Evolutionary conservation across 2,113 vertebrate genomes (phyloP), one percentile per base, ranked within the genome.

Genomic region (Chunga burmeisteri): DNA sequence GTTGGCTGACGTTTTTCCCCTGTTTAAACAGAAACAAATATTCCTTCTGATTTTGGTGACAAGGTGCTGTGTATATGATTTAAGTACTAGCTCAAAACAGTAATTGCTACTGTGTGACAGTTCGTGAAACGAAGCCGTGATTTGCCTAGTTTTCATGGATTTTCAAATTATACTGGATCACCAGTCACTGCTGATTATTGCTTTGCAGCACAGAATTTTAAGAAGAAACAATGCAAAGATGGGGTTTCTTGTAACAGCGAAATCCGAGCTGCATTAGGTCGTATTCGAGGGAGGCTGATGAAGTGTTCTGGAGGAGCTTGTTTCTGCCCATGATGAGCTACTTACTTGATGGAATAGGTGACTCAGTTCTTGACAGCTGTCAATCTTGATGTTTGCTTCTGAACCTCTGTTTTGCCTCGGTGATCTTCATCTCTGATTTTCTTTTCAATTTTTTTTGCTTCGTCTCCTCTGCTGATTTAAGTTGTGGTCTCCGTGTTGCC

Each of bases 361-460:
- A 80, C 47, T 93, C 46, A 8, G 12, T 77, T 83, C 85, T 90
- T 86, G 93, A 80, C 71, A 86, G 81, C 75, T 97, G 75, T 88
- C 93, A 86, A 0, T 96, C 93, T 58, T n/a, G 7, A 38, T 65
- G 32, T 52, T 85, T 91, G 26, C 81, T 85, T 81, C 52, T 52
- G 26, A 58, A 36, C 50, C 46, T 61, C 47, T 49, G 20, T 25
- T 94, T 93, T 86, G 66, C 80, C n/a, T 86, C 36, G 30, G 59
- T 65, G 46, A 72, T 79, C 46, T 61, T 89, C 26, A 40, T 47
- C 32, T 82, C 53, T 61, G n/a, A 36, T 87, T 85, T 90, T 59
- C 14, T 77, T 62, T 40, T 9, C 25, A 5, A 0, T 6, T 44
- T 81, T 34, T 22, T 73, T 61, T 81, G 2, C 65, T 75, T 63